These are phyloP conservation scores for Oryzias javanicus DNA, from an alignment of 2,113 vertebrate species.

Conservation along the genomic window DNA sequence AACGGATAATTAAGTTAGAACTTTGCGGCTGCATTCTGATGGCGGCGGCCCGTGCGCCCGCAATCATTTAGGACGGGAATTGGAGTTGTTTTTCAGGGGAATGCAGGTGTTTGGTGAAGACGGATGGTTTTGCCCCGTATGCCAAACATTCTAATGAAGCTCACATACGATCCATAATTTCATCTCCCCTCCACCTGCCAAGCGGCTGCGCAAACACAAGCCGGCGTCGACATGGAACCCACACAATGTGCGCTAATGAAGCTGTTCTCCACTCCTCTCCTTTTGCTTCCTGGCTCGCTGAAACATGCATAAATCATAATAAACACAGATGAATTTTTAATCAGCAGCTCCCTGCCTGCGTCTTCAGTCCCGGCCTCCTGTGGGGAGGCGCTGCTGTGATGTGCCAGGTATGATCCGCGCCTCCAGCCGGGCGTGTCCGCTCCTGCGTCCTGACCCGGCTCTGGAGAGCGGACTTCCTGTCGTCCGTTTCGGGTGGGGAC, in stretches of 20 bases:
- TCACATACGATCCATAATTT: slow-evolving; percentile 68
- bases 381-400: slow-evolving; percentile 46
- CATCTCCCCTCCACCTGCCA: slow-evolving; percentile 67
- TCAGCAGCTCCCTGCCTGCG: slow-evolving; percentile 62
- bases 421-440: slow-evolving; percentile 47
- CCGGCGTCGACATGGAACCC: slow-evolving; percentile 24
- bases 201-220: slow-evolving; percentile 32
- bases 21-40: slow-evolving; percentile 58
- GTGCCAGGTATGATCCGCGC: slow-evolving; percentile 63
- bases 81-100: slow-evolving; percentile 55
- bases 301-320: slow-evolving; percentile 77
- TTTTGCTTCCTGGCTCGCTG: slow-evolving; percentile 59
- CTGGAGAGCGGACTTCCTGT: slow-evolving; percentile 16
- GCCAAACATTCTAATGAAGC: slow-evolving; percentile 73
- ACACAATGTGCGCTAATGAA: slow-evolving; percentile 73
- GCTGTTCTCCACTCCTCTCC: slow-evolving; percentile 64
- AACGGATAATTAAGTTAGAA: slow-evolving; percentile 62
- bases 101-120: slow-evolving; percentile 71
- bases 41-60: slow-evolving; percentile 18
- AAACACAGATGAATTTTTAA: slow-evolving; percentile 77
- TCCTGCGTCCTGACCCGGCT: slow-evolving; percentile 40
- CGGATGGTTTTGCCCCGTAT: slow-evolving; percentile 52
- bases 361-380: slow-evolving; percentile 57
- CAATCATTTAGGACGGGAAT: slow-evolving; percentile 48
- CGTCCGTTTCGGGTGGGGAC: background rate